Evolutionary conservation across 2,797 vertebrate genomes (phyloP).

Genomic region (Urophycis tenuis): DNA sequence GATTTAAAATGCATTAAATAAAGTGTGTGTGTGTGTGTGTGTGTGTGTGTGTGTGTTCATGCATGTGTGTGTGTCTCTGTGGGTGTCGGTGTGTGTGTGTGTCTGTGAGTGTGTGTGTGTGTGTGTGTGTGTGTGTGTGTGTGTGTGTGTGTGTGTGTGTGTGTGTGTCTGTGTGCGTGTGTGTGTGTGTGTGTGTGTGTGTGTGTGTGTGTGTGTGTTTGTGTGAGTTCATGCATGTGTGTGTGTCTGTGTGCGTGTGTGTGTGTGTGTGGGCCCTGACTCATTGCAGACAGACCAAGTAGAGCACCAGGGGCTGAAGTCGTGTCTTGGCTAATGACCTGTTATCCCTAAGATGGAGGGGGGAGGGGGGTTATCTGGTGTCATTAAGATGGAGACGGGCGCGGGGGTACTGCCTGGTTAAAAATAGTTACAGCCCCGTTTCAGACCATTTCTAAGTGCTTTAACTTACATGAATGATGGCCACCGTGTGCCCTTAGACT

Average conservation of each 20-base stretch:
- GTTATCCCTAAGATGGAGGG: conserved; percentile 20
- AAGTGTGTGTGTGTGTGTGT: not conserved
- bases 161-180: not conserved
- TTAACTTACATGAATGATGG: not conserved
- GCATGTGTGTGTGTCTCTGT: not conserved
- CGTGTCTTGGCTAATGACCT: conserved; percentile 31
- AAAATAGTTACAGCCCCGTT: conserved; percentile 40
- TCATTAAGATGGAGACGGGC: conserved; percentile 30
- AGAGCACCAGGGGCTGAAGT: conserved; percentile 23
- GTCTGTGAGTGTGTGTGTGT: not conserved
- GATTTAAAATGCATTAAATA: not conserved
- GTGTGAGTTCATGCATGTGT: not conserved
- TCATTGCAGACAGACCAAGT: conserved; percentile 22
- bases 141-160: not conserved
- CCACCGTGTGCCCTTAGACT: not conserved
- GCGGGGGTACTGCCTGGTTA: conserved; percentile 20
- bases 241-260: not conserved
- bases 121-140: not conserved
- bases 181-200: not conserved
- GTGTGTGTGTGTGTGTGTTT: not conserved
- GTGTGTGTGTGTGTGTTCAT: not conserved
- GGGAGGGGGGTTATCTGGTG: conserved; percentile 33
- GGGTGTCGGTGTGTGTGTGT: not conserved
- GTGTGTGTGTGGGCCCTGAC: conserved; percentile 2
- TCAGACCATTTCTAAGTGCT: not conserved